Base-by-base conservation (phyloP, 2,797 vertebrate species). In the Neolamprologus multifasciatus region DNA sequence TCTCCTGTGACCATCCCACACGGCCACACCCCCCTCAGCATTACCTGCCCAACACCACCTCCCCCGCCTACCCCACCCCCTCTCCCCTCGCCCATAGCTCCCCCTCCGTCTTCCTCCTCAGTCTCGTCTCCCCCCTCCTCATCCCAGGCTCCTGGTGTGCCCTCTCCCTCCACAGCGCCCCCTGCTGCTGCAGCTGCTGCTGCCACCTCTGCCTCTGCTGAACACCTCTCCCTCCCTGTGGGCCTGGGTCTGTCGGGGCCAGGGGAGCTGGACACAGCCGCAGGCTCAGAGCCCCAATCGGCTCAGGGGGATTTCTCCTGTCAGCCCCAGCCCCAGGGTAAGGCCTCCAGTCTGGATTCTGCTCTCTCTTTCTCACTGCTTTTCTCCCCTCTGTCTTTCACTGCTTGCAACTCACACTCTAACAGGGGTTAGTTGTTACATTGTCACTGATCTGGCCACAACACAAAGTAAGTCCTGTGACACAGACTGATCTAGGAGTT, bases 101-200 rank as follows among this genome's bases (percentile, higher is more conserved):
- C 96, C 95, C 96, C 95, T 94, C 93, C 96, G 51, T 95, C 85
- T 55, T 87, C 96, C 95, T 93, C 93, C 96, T 97, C 93, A 96
- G 96, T 98, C 97, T 96, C 77, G 93, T 96, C 93, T 94, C 89
- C 90, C 95, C 94, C 93, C 97, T 97, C 97, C 97, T 97, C 97
- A 97, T 98, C 97, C 98, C 98, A 98, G 97, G 97, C 98, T 97
- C 97, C 97, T 97, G 97, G 98, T 98, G 96, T 98, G 96, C 98
- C 98, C 97, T 98, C 98, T 99, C 98, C 98, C 97, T 98, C 97
- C 98, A 98, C 98, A 99, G 98, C 97, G 95, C 96, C 97, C 97
- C 97, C 97, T 93, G 97, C 97, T 96, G 97, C 98, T 96, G 97
- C 97, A 96, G 97, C 97, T 95, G 97, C 97, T 95, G 97, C 98